Evolutionary conservation across 2,797 vertebrate species (phyloP).

Genomic region (Microchirus variegatus): DNA sequence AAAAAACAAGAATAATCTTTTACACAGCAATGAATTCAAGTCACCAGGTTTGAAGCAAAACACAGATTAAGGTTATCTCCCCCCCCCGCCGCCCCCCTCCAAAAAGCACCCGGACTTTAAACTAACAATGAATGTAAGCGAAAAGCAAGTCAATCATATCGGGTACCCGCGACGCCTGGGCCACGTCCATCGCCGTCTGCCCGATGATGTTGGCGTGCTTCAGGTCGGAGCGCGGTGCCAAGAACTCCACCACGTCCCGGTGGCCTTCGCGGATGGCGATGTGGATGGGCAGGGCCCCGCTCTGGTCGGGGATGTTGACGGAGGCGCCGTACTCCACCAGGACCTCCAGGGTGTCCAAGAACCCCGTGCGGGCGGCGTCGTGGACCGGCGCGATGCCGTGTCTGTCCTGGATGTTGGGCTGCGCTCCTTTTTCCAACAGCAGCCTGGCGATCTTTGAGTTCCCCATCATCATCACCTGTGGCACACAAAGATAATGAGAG

Average conservation of each 20-base stretch:
- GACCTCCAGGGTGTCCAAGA: constrained; percentile 86
- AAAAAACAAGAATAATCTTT: constrained; percentile 63
- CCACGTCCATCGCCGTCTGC: constrained; percentile 84
- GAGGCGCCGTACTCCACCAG: constrained; percentile 87
- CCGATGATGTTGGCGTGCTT: constrained; percentile 81
- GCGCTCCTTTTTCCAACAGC: constrained; percentile 88
- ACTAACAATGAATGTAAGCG: constrained; percentile 67
- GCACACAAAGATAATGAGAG: constrained; percentile 5
- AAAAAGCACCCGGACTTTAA: constrained; percentile 17
- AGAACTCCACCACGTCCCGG: constrained; percentile 81
- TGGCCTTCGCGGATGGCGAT: constrained; percentile 86
- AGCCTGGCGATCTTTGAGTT: constrained; percentile 82
- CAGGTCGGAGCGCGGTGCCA: constrained; percentile 84
- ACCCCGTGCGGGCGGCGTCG: constrained; percentile 89
- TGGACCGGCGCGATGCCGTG: constrained; percentile 85
- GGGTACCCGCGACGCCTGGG: constrained; percentile 67
- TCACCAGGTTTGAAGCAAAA: constrained; percentile 71
- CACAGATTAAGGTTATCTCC: constrained; percentile 23
- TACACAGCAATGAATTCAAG: constrained; percentile 80
- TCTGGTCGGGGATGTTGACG: constrained; percentile 81
- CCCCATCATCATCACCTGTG: constrained; percentile 94
- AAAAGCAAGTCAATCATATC: constrained; percentile 77
- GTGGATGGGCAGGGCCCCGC: constrained; percentile 87
- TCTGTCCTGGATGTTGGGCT: constrained; percentile 88
- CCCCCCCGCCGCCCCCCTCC: too few species aligned